Conservation (phyloP, 2,113 vertebrate species). For the Gopherus evgoodei region DNA sequence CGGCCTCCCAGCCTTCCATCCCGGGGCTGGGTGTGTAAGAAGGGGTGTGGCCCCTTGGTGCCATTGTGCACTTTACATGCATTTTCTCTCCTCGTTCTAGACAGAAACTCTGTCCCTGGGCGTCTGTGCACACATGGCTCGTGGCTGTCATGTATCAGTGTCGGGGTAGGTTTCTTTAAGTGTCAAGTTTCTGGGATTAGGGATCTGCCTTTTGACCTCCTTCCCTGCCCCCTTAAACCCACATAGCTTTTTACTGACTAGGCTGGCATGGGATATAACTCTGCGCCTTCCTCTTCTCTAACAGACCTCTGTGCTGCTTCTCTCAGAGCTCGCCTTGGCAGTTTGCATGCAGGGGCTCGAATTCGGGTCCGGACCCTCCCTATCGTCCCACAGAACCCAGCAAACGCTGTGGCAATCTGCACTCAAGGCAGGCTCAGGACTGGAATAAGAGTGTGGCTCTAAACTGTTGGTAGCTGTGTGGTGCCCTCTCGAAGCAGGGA, state of each 20-base stretch:
- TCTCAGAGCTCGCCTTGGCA: neutral
- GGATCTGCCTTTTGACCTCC: neutral
- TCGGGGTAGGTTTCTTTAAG: neutral
- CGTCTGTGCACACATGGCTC: fast-evolving
- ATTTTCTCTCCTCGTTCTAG: neutral
- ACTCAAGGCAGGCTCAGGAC: neutral
- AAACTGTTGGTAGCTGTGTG: neutral
- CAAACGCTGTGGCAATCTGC: neutral
- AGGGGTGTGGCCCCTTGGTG: too few relatives aligned
- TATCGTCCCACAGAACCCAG: neutral
- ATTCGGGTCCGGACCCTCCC: neutral
- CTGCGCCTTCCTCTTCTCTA: neutral
- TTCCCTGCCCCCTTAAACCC: neutral
- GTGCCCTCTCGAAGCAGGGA: too few relatives aligned
- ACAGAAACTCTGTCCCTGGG: fast-evolving
- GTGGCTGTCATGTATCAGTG: fast-evolving
- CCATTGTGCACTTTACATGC: neutral
- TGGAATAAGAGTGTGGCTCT: neutral
- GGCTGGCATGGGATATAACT: neutral
- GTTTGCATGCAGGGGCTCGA: neutral
- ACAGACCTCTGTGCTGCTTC: neutral
- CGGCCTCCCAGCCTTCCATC: neutral
- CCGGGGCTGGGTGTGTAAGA: fast-evolving
- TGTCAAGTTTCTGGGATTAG: conserved; percentile 17
- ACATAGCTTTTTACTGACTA: neutral